A percentile compares a stretch with the other conserved stretches of the same genome.
Conservation (phyloP, 1,140 invertebrate genomes). For the Drosophila orena region DNA sequence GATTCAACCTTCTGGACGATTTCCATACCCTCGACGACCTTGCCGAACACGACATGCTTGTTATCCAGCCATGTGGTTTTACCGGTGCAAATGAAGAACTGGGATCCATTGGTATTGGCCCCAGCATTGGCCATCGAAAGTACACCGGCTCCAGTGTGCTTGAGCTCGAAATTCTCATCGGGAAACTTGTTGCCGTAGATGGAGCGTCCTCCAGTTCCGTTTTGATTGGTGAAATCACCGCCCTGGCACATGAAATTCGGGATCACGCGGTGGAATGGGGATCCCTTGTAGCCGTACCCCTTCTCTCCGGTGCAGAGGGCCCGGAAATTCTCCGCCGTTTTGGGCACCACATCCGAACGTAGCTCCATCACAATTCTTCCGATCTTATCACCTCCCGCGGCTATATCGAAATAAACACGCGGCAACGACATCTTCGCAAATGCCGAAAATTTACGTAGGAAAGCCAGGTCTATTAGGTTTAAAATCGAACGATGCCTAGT, state of each 20-base stretch:
- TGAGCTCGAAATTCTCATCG: conserved; percentile 97
- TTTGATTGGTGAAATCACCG: conserved; percentile 96
- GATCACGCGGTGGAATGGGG: conserved; percentile 96
- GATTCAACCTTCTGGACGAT: conserved; percentile 95
- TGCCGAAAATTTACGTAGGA: conserved; percentile 7
- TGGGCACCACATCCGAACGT: conserved; percentile 93
- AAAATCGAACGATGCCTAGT: neutral
- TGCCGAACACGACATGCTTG: conserved; percentile 98
- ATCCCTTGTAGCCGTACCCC: conserved; percentile 96
- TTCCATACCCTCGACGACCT: conserved; percentile 97
- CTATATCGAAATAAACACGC: conserved; percentile 36
- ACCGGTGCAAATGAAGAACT: conserved; percentile 97
- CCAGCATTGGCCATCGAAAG: conserved; percentile 98
- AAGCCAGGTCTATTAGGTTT: conserved; percentile 11
- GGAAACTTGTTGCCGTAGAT: conserved; percentile 97
- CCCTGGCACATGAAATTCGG: conserved; percentile 99
- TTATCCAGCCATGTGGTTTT: conserved; percentile 97
- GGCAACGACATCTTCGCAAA: conserved; percentile 27
- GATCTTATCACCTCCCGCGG: conserved; percentile 8
- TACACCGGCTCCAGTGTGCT: conserved; percentile 94
- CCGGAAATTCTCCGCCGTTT: conserved; percentile 97
- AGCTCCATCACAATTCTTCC: conserved; percentile 87
- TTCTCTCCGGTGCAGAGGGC: conserved; percentile 96
- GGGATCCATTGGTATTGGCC: conserved; percentile 97
- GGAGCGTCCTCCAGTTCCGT: conserved; percentile 97